Percentiles rank a stretch among this genome's conserved stretches.
These are phyloP conservation scores for Mystacornis crossleyi DNA, from an alignment of 2,113 vertebrate genomes.

Conservation along the genomic window DNA sequence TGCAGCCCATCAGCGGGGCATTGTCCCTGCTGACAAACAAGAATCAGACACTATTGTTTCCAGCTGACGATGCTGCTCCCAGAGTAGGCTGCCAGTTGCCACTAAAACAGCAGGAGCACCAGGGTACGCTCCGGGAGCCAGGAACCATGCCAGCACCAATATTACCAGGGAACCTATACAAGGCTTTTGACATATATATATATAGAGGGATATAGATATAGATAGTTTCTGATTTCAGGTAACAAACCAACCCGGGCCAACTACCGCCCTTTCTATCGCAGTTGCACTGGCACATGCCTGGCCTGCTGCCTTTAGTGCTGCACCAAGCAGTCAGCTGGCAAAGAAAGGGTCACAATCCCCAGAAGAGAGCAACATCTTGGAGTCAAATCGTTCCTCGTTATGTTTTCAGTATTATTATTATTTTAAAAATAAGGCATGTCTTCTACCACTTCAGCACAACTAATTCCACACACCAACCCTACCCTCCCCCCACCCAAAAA, in stretches of 20 bases:
- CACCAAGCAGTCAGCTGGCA: background rate
- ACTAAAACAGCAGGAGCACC: slow-evolving; percentile 55
- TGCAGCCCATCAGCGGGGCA: slow-evolving; percentile 50
- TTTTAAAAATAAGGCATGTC: background rate
- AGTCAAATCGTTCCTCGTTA: background rate
- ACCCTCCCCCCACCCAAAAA: background rate
- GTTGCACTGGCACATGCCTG: background rate
- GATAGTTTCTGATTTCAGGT: background rate
- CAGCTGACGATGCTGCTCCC: slow-evolving; percentile 32
- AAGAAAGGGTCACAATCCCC: background rate
- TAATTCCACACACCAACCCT: background rate
- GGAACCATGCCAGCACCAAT: background rate
- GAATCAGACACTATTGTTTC: slow-evolving; percentile 74
- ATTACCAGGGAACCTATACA: background rate
- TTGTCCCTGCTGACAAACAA: slow-evolving; percentile 73
- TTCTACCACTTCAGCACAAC: background rate
- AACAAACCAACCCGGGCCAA: background rate
- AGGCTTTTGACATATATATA: background rate
- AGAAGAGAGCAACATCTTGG: background rate
- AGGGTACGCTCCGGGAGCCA: slow-evolving; percentile 21
- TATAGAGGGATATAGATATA: rapidly evolving
- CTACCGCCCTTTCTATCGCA: background rate
- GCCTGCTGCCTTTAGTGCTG: background rate
- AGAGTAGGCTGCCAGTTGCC: slow-evolving; percentile 59
- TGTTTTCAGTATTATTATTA: background rate